Percentiles rank a stretch among this genome's conserved stretches.
These are phyloP conservation scores for Hanleya hanleyi DNA, from an alignment of 2,888 invertebrate genomes.

Conservation along the genomic window DNA sequence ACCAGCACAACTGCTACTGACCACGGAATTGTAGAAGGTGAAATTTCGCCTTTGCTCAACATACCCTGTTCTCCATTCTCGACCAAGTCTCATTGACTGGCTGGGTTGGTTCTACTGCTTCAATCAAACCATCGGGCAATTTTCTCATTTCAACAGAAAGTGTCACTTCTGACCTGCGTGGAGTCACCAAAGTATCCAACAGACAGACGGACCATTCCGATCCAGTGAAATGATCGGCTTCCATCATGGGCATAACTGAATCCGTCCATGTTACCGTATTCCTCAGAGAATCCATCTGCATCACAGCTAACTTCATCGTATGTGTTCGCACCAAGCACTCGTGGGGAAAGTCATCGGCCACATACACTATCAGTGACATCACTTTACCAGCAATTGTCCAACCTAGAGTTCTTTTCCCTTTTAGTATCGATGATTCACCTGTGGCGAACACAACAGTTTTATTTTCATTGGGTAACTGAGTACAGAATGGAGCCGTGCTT, in stretches of 20 bases:
- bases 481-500: neutral
- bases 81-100: neutral
- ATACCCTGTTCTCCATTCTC: neutral
- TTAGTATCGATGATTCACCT: neutral
- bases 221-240: neutral
- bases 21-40: neutral
- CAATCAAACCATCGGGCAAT: neutral
- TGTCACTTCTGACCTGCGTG: neutral
- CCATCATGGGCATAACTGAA: neutral
- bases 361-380: neutral
- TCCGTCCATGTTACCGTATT: neutral
- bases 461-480: neutral
- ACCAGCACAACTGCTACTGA: neutral
- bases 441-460: neutral
- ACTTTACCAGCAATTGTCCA: neutral
- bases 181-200: neutral
- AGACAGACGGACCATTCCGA: neutral
- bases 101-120: neutral
- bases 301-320: neutral
- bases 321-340: too few species aligned
- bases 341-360: neutral
- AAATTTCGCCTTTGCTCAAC: neutral
- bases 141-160: neutral
- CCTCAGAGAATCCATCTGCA: neutral
- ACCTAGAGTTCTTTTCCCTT: neutral